Evolutionary conservation across 2,113 vertebrate species (phyloP).

Genomic region (Anarrhichthys ocellatus): DNA sequence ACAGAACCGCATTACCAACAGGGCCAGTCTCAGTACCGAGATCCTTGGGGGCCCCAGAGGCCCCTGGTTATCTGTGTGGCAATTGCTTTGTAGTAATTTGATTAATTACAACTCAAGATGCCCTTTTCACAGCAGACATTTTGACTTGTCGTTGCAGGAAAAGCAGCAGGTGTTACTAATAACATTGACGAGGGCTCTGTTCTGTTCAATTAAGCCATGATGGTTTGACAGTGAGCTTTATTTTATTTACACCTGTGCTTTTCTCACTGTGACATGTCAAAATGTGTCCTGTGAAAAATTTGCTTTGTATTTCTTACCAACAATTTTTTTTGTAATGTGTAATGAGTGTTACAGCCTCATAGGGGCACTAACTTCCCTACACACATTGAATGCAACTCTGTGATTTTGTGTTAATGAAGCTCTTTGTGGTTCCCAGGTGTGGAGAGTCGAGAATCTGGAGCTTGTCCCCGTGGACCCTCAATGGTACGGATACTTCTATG

Average conservation of each 20-base stretch:
- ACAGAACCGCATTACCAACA: not conserved
- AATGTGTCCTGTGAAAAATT: not conserved
- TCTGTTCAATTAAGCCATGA: not conserved
- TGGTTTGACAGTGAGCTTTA: not conserved
- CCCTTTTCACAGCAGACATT: not conserved
- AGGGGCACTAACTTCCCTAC: not conserved
- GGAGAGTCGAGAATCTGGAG: conserved; percentile 91
- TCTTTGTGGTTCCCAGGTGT: conserved; percentile 80
- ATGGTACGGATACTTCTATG: conserved; percentile 88
- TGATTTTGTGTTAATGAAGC: not conserved
- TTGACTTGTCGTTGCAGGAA: not conserved
- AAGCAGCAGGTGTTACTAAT: not conserved
- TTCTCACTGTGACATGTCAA: not conserved
- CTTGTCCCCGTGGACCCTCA: conserved; percentile 82
- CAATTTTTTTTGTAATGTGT: not conserved
- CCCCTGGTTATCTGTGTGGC: not conserved
- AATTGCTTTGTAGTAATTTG: not conserved
- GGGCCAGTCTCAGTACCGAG: not conserved
- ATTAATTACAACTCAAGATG: not conserved
- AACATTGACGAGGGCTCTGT: not conserved
- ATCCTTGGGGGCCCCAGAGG: not conserved
- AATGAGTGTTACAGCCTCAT: not conserved
- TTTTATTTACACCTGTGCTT: not conserved
- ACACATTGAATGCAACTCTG: not conserved
- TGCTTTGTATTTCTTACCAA: not conserved